phyloP scores from a whole-genome alignment of 2,888 invertebrate species.

The Philereme transversata region DNA sequence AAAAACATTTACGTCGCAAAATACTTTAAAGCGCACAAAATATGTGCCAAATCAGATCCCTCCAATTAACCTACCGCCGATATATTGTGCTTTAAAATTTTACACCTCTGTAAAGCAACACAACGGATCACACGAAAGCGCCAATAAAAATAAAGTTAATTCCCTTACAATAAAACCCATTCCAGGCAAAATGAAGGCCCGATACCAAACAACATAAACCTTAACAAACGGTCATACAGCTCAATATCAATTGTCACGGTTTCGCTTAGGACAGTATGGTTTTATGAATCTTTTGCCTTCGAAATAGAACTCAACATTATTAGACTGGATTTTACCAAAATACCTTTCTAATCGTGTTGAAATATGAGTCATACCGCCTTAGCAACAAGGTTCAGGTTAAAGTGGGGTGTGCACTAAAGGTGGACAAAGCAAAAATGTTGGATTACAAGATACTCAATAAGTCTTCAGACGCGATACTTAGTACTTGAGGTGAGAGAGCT shows the following conservation, averaged over 20 bases:
- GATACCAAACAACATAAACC: neutral
- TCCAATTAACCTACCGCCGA: conserved; percentile 14
- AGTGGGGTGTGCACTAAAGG: neutral
- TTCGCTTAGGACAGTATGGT: neutral
- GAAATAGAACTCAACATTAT: conserved; percentile 10
- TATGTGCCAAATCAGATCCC: conserved; percentile 2
- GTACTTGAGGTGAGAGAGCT: neutral
- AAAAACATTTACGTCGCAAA: neutral
- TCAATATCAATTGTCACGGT: conserved; percentile 5
- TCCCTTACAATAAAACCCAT: conserved; percentile 18
- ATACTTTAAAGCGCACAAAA: conserved; percentile 3
- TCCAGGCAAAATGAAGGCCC: neutral
- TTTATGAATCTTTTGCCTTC: conserved; percentile 2
- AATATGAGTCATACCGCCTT: neutral
- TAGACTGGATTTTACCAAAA: neutral
- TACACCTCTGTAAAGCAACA: conserved; percentile 20
- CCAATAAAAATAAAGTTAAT: conserved; percentile 23
- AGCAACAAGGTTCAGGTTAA: neutral
- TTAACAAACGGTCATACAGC: neutral
- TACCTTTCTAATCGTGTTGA: neutral
- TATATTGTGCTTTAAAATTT: conserved; percentile 21
- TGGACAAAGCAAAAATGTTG: conserved; percentile 12
- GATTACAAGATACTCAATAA: conserved; percentile 17
- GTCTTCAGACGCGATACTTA: conserved; percentile 9
- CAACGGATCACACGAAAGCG: conserved; percentile 13